These are phyloP conservation scores for Notoglanidium macrostoma DNA, from an alignment of 2,797 vertebrate genomes.

Conservation along the genomic window DNA sequence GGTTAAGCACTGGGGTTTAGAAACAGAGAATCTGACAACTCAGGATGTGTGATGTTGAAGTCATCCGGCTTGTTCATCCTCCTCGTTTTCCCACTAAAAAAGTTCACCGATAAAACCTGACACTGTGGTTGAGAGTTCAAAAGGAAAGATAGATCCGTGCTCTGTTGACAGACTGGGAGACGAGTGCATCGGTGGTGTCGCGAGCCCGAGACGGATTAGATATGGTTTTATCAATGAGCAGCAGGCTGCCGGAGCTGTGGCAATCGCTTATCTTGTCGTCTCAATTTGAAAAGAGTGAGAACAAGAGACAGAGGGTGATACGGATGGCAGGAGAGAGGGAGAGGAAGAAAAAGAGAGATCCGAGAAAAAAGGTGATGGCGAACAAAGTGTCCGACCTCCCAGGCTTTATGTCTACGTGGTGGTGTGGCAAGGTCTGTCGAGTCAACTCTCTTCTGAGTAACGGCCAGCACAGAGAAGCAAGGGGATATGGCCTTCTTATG, in stretches of 20 bases:
- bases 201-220: constrained; percentile 78
- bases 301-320: constrained; percentile 64
- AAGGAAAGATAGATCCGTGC: constrained; percentile 72
- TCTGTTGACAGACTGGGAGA: constrained; percentile 75
- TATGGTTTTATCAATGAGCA: constrained; percentile 81
- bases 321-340: constrained; percentile 49
- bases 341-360: constrained; percentile 53
- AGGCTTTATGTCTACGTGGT: constrained; percentile 63
- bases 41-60: constrained; percentile 33
- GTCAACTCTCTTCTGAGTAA: constrained; percentile 69
- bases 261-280: constrained; percentile 78
- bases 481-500: constrained; percentile 69
- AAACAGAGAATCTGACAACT: constrained; percentile 37
- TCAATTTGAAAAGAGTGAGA: constrained; percentile 77
- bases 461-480: constrained; percentile 56
- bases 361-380: constrained; percentile 15
- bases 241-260: constrained; percentile 73
- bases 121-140: constrained; percentile 69
- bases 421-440: constrained; percentile 63
- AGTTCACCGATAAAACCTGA: constrained; percentile 74
- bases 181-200: constrained; percentile 71
- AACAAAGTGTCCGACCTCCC: constrained; percentile 45
- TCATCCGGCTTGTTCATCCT: constrained; percentile 55
- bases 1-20: constrained; percentile 29
- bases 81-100: constrained; percentile 62